These are phyloP conservation scores for Allolobophora icterica DNA, from an alignment of 2,888 invertebrate species.

Conservation along the genomic window DNA sequence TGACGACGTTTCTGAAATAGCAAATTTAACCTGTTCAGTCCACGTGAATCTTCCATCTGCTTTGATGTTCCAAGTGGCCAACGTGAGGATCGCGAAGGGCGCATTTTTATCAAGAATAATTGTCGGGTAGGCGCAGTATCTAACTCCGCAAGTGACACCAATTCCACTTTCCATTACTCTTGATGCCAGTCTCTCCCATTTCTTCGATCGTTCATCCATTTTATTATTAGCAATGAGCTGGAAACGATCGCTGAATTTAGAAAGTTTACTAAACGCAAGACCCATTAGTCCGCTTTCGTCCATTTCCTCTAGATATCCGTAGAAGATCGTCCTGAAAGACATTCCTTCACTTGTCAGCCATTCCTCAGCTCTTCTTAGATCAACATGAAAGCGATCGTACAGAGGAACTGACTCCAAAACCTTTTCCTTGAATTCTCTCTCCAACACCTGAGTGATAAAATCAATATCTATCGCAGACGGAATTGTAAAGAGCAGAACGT, in stretches of 20 bases:
- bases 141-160: background rate
- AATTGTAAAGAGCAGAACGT: background rate
- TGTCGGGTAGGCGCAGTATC: background rate
- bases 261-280: background rate
- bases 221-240: background rate
- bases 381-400: background rate
- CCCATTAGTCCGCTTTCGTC: background rate
- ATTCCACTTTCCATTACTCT: background rate
- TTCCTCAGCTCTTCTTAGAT: background rate
- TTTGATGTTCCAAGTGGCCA: background rate
- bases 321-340: background rate
- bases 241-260: background rate
- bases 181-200: background rate
- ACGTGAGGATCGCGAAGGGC: background rate
- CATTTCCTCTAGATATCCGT: background rate
- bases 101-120: background rate
- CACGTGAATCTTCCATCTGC: too few species aligned
- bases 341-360: background rate
- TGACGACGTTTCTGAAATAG: background rate
- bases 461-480: background rate
- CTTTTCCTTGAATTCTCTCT: background rate
- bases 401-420: background rate
- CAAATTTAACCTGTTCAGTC: too few species aligned
- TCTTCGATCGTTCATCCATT: background rate
- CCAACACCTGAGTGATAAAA: conserved; percentile 1